Percentiles rank a stretch among this genome's conserved stretches.
phyloP scores from a whole-genome alignment of 2,888 invertebrate genomes.

The Agrochola lota region DNA sequence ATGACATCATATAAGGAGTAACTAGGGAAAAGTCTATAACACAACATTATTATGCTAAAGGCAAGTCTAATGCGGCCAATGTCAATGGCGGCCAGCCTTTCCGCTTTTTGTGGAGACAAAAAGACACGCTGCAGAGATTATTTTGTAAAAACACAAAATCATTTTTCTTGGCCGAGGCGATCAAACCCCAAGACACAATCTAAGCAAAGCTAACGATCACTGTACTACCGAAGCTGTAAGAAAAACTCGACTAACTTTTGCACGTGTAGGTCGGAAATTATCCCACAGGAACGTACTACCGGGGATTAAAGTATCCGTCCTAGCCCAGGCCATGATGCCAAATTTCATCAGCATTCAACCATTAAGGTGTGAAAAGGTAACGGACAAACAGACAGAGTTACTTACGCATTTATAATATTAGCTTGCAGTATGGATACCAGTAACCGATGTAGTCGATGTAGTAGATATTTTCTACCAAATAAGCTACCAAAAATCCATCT shows the following conservation, averaged over 20 bases:
- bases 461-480: neutral
- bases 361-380: neutral
- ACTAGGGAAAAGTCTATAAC: neutral
- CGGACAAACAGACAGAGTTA: neutral
- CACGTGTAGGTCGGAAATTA: neutral
- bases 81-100: neutral
- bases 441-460: too few relatives aligned
- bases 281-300: neutral
- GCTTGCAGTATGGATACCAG: neutral
- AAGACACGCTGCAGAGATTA: neutral
- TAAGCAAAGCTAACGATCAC: neutral
- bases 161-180: neutral
- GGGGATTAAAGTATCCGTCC: neutral
- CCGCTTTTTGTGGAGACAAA: neutral
- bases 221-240: neutral
- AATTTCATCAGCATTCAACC: neutral
- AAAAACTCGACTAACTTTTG: neutral
- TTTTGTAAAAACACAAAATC: neutral
- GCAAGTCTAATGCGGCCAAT: too few relatives aligned
- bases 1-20: neutral
- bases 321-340: neutral
- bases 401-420: neutral
- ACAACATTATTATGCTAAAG: neutral
- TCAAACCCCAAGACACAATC: neutral
- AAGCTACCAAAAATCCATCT: neutral